Percentiles rank a stretch among this genome's conserved stretches.
Conservation (phyloP, 1,140 invertebrate genomes). For the Drosophila ananassae region DNA sequence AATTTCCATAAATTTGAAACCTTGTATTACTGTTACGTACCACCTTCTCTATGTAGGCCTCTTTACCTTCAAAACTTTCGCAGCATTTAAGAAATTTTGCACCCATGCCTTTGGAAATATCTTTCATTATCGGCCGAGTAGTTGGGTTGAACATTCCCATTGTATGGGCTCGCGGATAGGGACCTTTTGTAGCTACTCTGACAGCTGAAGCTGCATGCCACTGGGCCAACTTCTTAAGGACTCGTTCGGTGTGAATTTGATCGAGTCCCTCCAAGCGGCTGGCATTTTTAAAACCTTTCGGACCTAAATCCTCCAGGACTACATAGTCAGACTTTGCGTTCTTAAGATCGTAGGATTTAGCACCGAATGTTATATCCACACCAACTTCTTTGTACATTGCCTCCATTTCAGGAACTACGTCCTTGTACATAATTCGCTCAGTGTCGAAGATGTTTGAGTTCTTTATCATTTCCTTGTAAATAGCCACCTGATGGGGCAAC, state of each 20-base stretch:
- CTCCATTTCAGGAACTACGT: conserved; percentile 67
- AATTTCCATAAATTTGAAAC: background rate
- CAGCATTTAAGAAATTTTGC: conserved; percentile 42
- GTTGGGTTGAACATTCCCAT: conserved; percentile 56
- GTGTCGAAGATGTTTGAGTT: conserved; percentile 51
- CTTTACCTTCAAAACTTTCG: conserved; percentile 39
- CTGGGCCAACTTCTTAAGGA: conserved; percentile 85
- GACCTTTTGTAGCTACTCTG: conserved; percentile 84
- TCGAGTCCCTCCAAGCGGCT: conserved; percentile 85
- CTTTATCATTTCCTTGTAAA: conserved; percentile 32
- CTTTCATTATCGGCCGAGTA: conserved; percentile 29
- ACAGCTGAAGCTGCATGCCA: conserved; percentile 85
- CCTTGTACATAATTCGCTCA: conserved; percentile 56
- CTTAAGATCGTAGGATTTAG: conserved; percentile 52
- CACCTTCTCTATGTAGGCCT: conserved; percentile 59
- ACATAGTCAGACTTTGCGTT: conserved; percentile 65
- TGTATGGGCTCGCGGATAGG: conserved; percentile 14
- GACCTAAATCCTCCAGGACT: conserved; percentile 85
- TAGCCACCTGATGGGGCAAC: conserved; percentile 39
- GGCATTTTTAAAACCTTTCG: conserved; percentile 83
- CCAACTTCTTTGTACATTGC: conserved; percentile 74
- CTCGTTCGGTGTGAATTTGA: conserved; percentile 83
- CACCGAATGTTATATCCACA: conserved; percentile 54
- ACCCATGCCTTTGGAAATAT: conserved; percentile 39
- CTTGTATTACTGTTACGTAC: conserved; percentile 25